These are phyloP conservation scores for Atta cephalotes DNA, from an alignment of 1,140 invertebrate genomes.

Conservation along the genomic window DNA sequence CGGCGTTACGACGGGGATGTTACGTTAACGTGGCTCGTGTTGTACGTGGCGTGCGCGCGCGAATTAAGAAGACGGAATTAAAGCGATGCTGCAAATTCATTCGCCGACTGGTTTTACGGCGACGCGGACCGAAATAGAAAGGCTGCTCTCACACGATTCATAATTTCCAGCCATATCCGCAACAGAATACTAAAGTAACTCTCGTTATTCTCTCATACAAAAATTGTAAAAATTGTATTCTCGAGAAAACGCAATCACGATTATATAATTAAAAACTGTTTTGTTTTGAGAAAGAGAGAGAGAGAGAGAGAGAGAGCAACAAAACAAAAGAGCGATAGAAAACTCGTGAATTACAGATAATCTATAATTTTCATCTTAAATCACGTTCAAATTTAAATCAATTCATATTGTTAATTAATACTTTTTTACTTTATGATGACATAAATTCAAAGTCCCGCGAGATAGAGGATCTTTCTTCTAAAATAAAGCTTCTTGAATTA, in stretches of 20 bases:
- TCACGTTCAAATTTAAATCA: background rate
- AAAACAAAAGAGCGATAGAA: background rate
- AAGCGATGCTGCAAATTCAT: constrained; percentile 49
- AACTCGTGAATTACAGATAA: no score
- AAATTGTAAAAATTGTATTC: background rate
- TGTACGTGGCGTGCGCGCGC: constrained; percentile 40
- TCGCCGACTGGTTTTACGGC: constrained; percentile 43
- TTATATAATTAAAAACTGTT: background rate
- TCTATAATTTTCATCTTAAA: background rate
- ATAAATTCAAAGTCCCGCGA: background rate
- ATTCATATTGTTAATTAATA: background rate
- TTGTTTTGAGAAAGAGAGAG: background rate
- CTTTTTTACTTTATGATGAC: background rate
- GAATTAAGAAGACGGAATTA: constrained; percentile 62
- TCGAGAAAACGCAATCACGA: background rate
- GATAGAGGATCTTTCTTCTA: background rate
- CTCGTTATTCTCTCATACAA: no score
- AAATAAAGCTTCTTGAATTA: background rate
- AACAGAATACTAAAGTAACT: background rate
- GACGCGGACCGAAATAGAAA: constrained; percentile 31
- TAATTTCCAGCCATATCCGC: background rate
- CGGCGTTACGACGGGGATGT: constrained; percentile 55
- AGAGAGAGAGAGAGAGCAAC: no score
- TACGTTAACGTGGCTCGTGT: constrained; percentile 49
- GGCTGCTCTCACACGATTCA: constrained; percentile 13